A percentile compares a stretch with the other conserved stretches of the same genome.
phyloP scores from a whole-genome alignment of 2,888 invertebrate genomes.

The Dendrolimus pini region DNA sequence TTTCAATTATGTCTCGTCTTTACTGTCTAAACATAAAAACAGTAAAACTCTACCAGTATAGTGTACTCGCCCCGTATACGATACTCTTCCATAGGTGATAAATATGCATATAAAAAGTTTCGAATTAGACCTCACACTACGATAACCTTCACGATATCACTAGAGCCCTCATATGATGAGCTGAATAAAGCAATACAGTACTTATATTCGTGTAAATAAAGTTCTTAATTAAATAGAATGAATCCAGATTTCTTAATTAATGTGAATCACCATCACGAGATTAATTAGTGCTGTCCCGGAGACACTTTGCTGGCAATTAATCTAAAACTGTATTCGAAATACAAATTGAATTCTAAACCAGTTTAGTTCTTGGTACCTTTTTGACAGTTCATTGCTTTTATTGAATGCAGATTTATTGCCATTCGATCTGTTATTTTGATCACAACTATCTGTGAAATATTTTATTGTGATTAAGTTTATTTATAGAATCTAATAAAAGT shows the following conservation, averaged over 20 bases:
- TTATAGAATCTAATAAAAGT: conserved; percentile 29
- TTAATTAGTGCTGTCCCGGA: conserved; percentile 66
- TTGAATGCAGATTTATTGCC: conserved; percentile 49
- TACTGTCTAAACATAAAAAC: too few species aligned
- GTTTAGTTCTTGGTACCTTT: conserved; percentile 38
- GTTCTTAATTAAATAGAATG: background rate
- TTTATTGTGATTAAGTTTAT: conserved; percentile 32
- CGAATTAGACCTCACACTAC: conserved; percentile 55
- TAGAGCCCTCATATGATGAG: conserved; percentile 16
- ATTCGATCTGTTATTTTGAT: conserved; percentile 39
- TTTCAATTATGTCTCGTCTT: too few species aligned
- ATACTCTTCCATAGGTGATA: too few species aligned
- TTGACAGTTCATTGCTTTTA: conserved; percentile 35
- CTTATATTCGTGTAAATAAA: conserved; percentile 2
- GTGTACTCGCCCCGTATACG: too few species aligned
- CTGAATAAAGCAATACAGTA: conserved; percentile 16
- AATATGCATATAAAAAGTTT: conserved; percentile 20
- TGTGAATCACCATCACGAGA: conserved; percentile 55
- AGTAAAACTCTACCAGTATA: too few species aligned
- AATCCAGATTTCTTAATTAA: conserved; percentile 44
- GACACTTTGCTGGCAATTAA: conserved; percentile 63
- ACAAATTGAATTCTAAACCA: conserved; percentile 60
- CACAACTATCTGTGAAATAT: conserved; percentile 36
- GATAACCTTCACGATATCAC: conserved; percentile 39
- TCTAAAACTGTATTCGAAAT: conserved; percentile 50